Base-by-base conservation (phyloP, 2,797 vertebrate species). In the Acanthiza pusilla region DNA sequence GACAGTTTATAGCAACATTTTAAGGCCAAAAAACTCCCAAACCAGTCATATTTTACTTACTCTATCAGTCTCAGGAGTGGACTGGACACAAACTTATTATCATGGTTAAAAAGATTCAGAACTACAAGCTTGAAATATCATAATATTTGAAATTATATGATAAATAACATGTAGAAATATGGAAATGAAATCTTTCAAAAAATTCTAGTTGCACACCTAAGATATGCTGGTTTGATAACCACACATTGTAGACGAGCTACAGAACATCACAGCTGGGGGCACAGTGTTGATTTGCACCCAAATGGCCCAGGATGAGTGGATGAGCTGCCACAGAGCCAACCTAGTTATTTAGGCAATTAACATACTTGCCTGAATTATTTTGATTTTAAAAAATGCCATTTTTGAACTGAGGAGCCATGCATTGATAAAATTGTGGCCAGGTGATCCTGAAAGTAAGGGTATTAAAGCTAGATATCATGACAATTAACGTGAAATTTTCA, bases 401-500 rank as follows among this genome's bases (percentile, higher is more conserved):
- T 87, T 70, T 78, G 12, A 79, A n/a, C 19, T 8, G 8, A 66
- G 10, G 16, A 86, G 55, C 13, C 4, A 20, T 48, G 0, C 0
- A 38, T 5, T 77, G 17, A 36, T 48, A 34, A 83, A 85, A 85
- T 1, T 53, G 10, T 34, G 16, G 10, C 50, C 7, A 2, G 9
- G 6, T 53, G 9, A 43, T 60, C 26, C n/a, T 45, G 15, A 82
- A 78, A 57, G 19, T 30, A 72, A 47, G 12, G 7, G 2, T 47
- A 34, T 75, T 76, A 76, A 88, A 87, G 4, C 5, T 54, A 70
- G 18, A 45, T 77, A 58, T 83, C 2, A 7, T 38, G 53, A 58
- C 13, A 89, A 43, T 55, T 45, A 45, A 21, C 11, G 36, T 5
- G 4, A 74, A 54, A 54, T 67, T 82, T 93, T 85, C 20, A 77